Evolutionary conservation across 2,888 invertebrate genomes (phyloP), one percentile per base, ranked within the genome.

Genomic region (Amphimallon solstitiale): DNA sequence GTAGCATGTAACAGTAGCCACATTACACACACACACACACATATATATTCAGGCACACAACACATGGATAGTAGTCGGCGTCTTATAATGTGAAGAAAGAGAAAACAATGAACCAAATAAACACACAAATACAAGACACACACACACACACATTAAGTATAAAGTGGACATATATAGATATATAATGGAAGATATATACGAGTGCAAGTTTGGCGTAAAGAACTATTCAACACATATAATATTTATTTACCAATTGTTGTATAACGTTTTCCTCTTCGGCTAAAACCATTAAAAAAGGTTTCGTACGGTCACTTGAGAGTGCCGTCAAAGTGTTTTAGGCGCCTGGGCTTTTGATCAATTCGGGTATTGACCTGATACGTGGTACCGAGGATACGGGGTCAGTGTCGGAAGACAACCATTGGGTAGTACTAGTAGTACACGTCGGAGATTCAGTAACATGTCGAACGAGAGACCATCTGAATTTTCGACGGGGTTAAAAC

Each of bases 291-390:
- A 63, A 62, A 17, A 6, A 37, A 14, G 2, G 43, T 43, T 43
- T 43, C 37, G 54, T 21, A n/a, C 40, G 23, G 34, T 46, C 56
- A 29, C 46, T 56, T 56, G 46, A 38, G 38, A 38, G 51, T 35
- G 54, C 40, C 56, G 46, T 65, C 65, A 59, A 71, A 71, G 72
- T 70, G 72, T 70, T 69, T 71, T 72, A 65, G 71, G 71, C 71
- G 71, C 72, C 72, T 70, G 71, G 66, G 68, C 71, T 72, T 72
- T 72, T 72, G 72, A 72, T 72, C 72, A 72, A 70, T 70, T 70
- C 71, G 72, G 72, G 70, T 72, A 72, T 72, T 72, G 72, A 72
- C 72, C 72, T 63, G 67, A 59, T 64, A 68, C 69, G 67, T 17
- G 52, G 34, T 15, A 12, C 37, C 37, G 12, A 14, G 40, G 54